phyloP scores from a whole-genome alignment of 2,888 invertebrate genomes.

The Leptogaster cylindrica region DNA sequence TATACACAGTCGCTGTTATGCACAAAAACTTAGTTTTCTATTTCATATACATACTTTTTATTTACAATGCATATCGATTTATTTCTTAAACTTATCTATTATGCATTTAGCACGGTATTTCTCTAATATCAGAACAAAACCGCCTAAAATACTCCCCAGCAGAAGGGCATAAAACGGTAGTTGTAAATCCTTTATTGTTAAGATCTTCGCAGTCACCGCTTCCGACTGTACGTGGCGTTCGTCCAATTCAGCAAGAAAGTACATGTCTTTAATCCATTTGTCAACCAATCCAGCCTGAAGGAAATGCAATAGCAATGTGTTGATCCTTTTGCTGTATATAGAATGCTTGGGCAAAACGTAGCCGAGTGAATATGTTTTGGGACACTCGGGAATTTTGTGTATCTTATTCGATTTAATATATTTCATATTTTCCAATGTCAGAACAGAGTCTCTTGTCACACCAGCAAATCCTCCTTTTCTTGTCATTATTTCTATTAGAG shows the following conservation, averaged over 20 bases:
- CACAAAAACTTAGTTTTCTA: too few relatives aligned
- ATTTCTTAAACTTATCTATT: too few relatives aligned
- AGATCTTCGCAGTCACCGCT: slow-evolving; percentile 53
- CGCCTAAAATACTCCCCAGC: slow-evolving; percentile 50
- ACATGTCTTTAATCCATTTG: slow-evolving; percentile 57
- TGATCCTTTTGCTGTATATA: slow-evolving; percentile 54
- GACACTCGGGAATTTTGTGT: slow-evolving; percentile 60
- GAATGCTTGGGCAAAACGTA: slow-evolving; percentile 57
- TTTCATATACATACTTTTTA: too few relatives aligned
- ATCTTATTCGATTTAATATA: slow-evolving; percentile 55
- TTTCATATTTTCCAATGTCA: slow-evolving; percentile 54
- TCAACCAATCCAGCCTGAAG: slow-evolving; percentile 56
- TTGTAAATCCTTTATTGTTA: slow-evolving; percentile 58
- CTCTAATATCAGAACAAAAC: not conserved
- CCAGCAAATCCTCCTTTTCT: slow-evolving; percentile 53
- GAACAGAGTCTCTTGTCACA: slow-evolving; percentile 55
- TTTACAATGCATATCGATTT: too few relatives aligned
- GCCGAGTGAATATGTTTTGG: slow-evolving; percentile 58
- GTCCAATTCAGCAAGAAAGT: not conserved
- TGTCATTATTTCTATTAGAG: slow-evolving; percentile 49
- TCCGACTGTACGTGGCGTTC: not conserved
- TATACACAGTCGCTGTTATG: too few relatives aligned
- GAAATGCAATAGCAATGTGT: slow-evolving; percentile 54
- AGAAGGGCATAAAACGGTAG: slow-evolving; percentile 57
- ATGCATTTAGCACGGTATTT: not conserved